Conservation (phyloP, 2,797 vertebrate genomes). For the Pseudochirops corinnae region DNA sequence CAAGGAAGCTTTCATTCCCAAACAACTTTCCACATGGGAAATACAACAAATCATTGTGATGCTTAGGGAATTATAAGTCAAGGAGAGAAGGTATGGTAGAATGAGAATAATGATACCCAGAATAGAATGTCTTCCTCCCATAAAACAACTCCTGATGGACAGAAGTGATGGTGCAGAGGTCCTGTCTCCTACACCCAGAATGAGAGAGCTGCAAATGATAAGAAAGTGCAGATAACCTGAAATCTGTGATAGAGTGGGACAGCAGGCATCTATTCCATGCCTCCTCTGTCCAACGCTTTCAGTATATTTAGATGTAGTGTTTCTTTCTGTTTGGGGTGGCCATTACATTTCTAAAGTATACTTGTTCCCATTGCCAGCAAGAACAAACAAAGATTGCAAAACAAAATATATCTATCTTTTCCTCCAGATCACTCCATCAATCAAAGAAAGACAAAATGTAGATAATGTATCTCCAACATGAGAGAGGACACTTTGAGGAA, state of each 20-base stretch:
- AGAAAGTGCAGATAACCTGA: neutral
- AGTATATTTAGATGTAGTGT: neutral
- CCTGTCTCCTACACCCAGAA: neutral
- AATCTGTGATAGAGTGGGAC: neutral
- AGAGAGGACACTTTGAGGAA: neutral
- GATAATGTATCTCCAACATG: neutral
- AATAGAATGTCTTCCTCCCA: neutral
- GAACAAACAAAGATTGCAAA: neutral
- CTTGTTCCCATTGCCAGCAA: neutral
- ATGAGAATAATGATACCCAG: neutral
- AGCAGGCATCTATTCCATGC: neutral
- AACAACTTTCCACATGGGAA: conserved; percentile 16
- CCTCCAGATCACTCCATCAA: neutral
- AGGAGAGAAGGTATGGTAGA: neutral
- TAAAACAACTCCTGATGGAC: neutral
- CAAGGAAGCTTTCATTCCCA: neutral
- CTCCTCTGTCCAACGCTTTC: neutral
- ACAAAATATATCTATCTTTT: neutral
- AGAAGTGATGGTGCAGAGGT: neutral
- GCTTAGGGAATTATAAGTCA: neutral
- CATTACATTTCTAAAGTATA: neutral
- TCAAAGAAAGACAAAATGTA: neutral
- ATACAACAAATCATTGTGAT: neutral
- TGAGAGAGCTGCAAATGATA: neutral
- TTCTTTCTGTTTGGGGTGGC: no score